Evolutionary conservation across 2,797 vertebrate species (phyloP), one percentile per base, ranked within the genome.

Genomic region (Paguma larvata): DNA sequence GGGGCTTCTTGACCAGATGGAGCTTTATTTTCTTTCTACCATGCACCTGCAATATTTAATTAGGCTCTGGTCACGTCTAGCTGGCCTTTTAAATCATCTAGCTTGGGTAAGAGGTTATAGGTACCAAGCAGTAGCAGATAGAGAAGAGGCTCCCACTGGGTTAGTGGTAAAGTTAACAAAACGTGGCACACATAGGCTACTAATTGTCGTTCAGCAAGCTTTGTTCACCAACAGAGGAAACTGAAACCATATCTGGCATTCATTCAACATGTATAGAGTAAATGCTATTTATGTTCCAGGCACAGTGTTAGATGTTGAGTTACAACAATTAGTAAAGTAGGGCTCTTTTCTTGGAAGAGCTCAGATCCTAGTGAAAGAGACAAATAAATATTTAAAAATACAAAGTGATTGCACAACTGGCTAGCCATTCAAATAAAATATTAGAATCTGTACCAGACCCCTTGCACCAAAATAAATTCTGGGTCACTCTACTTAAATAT

Each of bases 21-120:
- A 95, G 83, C 62, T 95, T 94, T 95, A 94, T 90, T 89, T 95
- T 94, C 86, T 51, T 94, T 96, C 93, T 80, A 80, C 68, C 53
- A 62, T 77, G 48, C 0, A 1, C 68, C 67, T 85, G 38, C 25
- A 94, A 91, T 93, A 87, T 95, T 97, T 97, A 97, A 85, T 95
- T 97, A 97, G 92, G 46, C 25, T 67, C 27, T 89, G 18, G 12
- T 91, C 41, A 83, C 2, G 7, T 93, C 79, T 94, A 91, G 59
- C 62, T 91, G 46, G 19, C 56, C 62, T 72, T 95, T 94, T 92
- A 75, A 97, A 97, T 97, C 85, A 93, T 65, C 32, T 91, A 93
- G 78, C 56, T 93, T 80, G 68, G 73, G 85, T 86, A 94, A 94
- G 79, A 94, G 34, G 63, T 97, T 96, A 86, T 48, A 97, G 90